Evolutionary conservation across 2,113 vertebrate genomes (phyloP).

Genomic region (Buteo buteo): DNA sequence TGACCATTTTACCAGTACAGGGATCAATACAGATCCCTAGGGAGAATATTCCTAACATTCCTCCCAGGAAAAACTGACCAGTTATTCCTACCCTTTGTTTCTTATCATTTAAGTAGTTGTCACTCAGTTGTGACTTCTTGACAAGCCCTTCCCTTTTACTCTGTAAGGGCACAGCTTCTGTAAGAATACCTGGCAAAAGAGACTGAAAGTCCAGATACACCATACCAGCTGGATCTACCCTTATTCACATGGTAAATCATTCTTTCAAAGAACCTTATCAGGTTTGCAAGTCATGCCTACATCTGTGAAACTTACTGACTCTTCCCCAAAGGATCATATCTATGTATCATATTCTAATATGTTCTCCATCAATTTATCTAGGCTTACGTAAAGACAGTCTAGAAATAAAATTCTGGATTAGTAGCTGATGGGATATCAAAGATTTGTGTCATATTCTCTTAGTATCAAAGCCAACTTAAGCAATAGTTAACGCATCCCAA

Average conservation of each 20-base stretch:
- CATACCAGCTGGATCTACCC: background rate
- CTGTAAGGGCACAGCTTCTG: background rate
- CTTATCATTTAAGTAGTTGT: background rate
- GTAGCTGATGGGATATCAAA: background rate
- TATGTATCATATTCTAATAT: background rate
- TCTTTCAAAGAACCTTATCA: background rate
- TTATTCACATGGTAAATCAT: background rate
- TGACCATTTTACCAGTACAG: background rate
- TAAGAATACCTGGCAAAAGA: background rate
- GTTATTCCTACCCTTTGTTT: background rate
- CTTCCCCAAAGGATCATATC: background rate
- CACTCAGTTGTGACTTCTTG: background rate
- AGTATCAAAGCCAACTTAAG: background rate
- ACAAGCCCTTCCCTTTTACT: background rate
- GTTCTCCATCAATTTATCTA: background rate
- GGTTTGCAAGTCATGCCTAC: background rate
- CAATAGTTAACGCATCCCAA: background rate
- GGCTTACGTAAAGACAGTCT: background rate
- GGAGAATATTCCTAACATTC: background rate
- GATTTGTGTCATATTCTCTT: background rate
- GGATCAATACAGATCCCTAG: background rate
- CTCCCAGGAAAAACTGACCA: background rate
- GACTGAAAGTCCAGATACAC: background rate
- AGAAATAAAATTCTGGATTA: background rate
- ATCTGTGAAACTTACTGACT: background rate